These are phyloP conservation scores for Limonius californicus DNA, from an alignment of 1,140 invertebrate species.

Conservation along the genomic window DNA sequence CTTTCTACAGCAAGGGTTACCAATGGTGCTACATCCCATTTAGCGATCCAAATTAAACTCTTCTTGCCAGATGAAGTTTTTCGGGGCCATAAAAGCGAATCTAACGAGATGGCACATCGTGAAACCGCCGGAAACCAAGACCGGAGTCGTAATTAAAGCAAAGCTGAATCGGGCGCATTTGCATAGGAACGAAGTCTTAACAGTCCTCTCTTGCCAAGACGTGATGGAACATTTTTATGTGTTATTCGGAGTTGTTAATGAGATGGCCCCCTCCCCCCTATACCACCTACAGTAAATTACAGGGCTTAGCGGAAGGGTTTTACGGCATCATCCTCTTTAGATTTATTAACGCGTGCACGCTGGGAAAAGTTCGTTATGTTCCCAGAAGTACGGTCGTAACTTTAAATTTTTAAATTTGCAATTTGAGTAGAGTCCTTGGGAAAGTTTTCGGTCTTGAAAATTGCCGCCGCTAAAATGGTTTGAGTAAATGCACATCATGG, in stretches of 20 bases:
- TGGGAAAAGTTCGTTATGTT: background rate
- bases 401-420: background rate
- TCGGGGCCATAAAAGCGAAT: slow-evolving; percentile 7
- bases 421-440: background rate
- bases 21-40: background rate
- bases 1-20: too few relatives aligned
- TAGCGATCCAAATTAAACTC: slow-evolving; percentile 5
- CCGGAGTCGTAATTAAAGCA: slow-evolving; percentile 2
- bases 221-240: slow-evolving; percentile 10
- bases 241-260: slow-evolving; percentile 9
- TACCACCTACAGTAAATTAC: background rate
- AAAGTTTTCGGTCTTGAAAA: background rate
- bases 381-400: background rate
- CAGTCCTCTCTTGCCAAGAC: background rate
- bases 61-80: slow-evolving; percentile 11
- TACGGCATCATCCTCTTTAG: background rate
- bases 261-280: background rate
- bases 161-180: slow-evolving; percentile 10
- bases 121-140: slow-evolving; percentile 10
- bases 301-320: slow-evolving; percentile 4
- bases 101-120: slow-evolving; percentile 14
- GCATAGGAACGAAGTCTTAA: background rate
- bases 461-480: background rate
- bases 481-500: too few relatives aligned
- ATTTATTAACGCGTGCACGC: background rate